Evolutionary conservation across 2,888 invertebrate species (phyloP).

Genomic region (Adineta ricciae): DNA sequence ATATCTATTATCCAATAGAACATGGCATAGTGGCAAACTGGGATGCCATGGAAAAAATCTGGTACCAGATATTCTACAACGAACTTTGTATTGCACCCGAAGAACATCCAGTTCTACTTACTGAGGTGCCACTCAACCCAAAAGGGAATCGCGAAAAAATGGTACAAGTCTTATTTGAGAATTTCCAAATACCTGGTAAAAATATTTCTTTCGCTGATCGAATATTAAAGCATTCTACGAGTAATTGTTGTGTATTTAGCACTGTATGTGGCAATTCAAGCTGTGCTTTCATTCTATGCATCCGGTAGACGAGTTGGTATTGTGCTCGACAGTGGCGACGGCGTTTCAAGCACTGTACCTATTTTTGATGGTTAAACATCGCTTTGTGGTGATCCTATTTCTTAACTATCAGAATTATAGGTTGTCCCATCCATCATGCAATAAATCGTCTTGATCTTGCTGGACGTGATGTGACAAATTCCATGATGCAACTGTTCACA

Average conservation of each 20-base stretch:
- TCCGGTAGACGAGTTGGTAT: constrained; percentile 90
- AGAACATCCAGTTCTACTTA: constrained; percentile 65
- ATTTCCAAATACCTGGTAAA: constrained; percentile 57
- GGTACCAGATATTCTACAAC: constrained; percentile 52
- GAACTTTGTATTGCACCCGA: constrained; percentile 52
- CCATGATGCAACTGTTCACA: constrained; percentile 82
- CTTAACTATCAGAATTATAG: neutral
- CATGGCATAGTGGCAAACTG: constrained; percentile 55
- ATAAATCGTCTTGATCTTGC: constrained; percentile 91
- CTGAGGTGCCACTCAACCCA: constrained; percentile 80
- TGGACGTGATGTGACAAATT: constrained; percentile 88
- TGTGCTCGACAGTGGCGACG: constrained; percentile 85
- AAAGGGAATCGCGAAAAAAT: constrained; percentile 86
- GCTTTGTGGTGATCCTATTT: neutral
- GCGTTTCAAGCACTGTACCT: constrained; percentile 87
- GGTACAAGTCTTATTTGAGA: constrained; percentile 55
- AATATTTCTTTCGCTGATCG: no score
- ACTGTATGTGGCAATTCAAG: constrained; percentile 63
- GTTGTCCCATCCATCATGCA: constrained; percentile 84
- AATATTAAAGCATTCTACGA: no score
- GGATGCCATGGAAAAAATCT: constrained; percentile 54
- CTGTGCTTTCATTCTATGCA: constrained; percentile 76
- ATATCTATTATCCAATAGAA: constrained; percentile 50
- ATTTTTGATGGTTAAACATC: constrained; percentile 66
- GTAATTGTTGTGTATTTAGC: constrained; percentile 54